Evolutionary conservation across 2,797 vertebrate species (phyloP).

Genomic region (Cynodonichthys magdalenae): DNA sequence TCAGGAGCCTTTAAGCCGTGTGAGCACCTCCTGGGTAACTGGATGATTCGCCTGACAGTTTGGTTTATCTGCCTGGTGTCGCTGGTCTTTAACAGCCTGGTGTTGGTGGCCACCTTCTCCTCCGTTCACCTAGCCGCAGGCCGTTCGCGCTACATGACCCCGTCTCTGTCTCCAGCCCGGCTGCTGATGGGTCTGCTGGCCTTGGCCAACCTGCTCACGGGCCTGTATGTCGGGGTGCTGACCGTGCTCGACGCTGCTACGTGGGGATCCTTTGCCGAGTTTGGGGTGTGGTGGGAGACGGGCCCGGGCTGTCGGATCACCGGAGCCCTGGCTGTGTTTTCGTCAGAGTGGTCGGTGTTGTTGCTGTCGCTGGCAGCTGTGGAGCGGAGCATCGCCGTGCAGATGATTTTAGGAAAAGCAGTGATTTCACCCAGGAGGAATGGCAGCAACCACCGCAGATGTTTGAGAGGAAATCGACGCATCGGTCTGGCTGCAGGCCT

Average conservation of each 20-base stretch:
- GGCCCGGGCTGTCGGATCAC: conserved; percentile 89
- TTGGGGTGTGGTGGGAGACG: conserved; percentile 96
- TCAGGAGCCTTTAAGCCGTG: conserved; percentile 98
- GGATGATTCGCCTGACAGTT: conserved; percentile 98
- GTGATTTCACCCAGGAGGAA: conserved; percentile 61
- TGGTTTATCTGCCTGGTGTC: conserved; percentile 99
- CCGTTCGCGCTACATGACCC: conserved; percentile 37
- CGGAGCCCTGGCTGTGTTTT: conserved; percentile 92
- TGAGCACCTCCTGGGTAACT: conserved; percentile 94
- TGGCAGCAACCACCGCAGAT: conserved; percentile 68
- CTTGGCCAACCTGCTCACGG: conserved; percentile 92
- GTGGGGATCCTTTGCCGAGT: conserved; percentile 94
- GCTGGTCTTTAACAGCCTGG: conserved; percentile 91
- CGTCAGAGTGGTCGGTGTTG: conserved; percentile 92
- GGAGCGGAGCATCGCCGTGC: conserved; percentile 90
- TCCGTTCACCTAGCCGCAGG: conserved; percentile 62
- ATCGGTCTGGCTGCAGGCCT: conserved; percentile 83
- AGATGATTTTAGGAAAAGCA: conserved; percentile 86
- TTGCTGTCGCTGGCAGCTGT: conserved; percentile 89
- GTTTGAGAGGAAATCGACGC: conserved; percentile 71
- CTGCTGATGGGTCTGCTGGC: conserved; percentile 92
- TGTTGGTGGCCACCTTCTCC: conserved; percentile 88
- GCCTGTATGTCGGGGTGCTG: conserved; percentile 90
- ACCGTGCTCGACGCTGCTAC: conserved; percentile 90
- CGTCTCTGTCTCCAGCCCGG: conserved; percentile 81